Evolutionary conservation across 2,797 vertebrate genomes (phyloP), one percentile per base, ranked within the genome.

Genomic region (Argyrosomus regius): DNA sequence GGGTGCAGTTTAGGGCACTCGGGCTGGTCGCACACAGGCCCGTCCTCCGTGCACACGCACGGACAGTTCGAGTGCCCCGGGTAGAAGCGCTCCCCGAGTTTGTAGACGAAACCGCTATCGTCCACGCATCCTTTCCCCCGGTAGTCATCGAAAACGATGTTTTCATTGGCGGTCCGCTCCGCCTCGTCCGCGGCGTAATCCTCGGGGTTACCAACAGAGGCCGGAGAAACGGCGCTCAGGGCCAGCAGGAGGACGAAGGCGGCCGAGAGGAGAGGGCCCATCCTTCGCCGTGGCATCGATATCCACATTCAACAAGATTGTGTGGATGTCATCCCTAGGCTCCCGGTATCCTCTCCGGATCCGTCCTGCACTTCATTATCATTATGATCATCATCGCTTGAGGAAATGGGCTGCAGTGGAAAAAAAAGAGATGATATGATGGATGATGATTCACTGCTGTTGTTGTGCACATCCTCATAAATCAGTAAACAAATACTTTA

Each of bases 11-110:
- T 97, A 49, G 98, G 98, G 90, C 98, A 99, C 94, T 99, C 98
- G 9, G 98, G 98, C 83, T 99, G 98, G 91, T 99, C 98, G 4
- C 98, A 99, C 91, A 99, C 97, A 18, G 98, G 98, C 90, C 98
- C 98, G 93, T 99, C 98, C 96, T 98, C 97, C 67, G 98, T 99
- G 96, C 98, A 99, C 90, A 97, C 94, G 90, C 98, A 99, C 43
- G 98, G 98, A 93, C 98, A 99, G 96, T 98, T 99, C 90, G 98
- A 99, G 94, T 99, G 98, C 72, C 98, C 98, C 1, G 98, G 98
- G 84, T 98, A 99, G 95, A 99, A 99, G 31, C 97, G 97, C 91
- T 99, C 98, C 88, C 97, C 98, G 85, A 99, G 95, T 92, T 98
- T 99, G 96, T 99, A 99, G 64, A 99, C 98, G 91, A 99, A 99